A percentile compares a stretch with the other conserved stretches of the same genome.
Conservation (phyloP, 2,113 vertebrate genomes). For the Emydura subglobosa region DNA sequence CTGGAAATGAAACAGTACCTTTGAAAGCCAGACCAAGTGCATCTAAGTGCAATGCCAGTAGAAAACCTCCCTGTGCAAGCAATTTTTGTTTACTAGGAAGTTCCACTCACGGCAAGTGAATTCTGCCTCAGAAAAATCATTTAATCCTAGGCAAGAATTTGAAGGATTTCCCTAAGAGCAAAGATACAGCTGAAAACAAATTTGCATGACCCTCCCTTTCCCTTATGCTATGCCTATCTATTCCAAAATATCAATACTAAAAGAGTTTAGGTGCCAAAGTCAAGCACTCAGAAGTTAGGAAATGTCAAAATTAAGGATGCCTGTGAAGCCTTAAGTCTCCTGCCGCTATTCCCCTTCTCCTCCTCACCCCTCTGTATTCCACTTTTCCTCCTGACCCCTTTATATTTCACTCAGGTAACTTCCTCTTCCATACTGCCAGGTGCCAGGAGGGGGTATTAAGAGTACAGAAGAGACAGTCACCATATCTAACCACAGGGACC, state of each 20-base stretch:
- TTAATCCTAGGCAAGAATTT: neutral
- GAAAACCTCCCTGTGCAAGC: neutral
- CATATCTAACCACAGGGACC: neutral
- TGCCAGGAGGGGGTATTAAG: neutral
- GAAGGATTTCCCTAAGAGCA: neutral
- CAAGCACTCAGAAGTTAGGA: too few relatives aligned
- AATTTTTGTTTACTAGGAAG: neutral
- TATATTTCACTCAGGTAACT: neutral
- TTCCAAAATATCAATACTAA: neutral
- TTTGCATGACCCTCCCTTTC: neutral
- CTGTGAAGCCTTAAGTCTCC: neutral
- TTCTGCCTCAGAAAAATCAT: neutral
- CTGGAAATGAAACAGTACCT: neutral
- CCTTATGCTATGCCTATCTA: neutral
- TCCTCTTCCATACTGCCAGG: neutral
- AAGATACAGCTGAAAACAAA: neutral
- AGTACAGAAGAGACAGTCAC: neutral
- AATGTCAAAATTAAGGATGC: neutral
- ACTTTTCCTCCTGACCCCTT: accelerated
- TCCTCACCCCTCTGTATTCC: accelerated
- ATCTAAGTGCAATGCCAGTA: neutral
- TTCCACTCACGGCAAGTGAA: neutral
- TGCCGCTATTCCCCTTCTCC: accelerated
- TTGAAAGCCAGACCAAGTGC: neutral
- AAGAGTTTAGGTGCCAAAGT: neutral